Conservation (phyloP, 1,140 invertebrate genomes). For the Chrysopa pallens region DNA sequence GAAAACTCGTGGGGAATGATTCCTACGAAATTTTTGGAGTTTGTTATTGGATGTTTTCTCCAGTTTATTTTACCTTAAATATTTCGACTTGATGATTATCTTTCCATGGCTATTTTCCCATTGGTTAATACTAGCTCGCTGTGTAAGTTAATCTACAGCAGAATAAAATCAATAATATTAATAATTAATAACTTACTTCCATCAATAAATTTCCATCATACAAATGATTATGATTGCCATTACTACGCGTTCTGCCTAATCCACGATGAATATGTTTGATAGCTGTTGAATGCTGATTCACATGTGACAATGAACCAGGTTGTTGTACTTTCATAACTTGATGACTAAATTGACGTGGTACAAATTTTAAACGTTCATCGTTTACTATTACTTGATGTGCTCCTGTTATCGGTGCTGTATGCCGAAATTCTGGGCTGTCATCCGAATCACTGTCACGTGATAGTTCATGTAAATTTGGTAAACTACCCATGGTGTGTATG, state of each 20-base stretch:
- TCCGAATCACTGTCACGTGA: not conserved
- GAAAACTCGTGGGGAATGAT: too few species aligned
- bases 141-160: too few species aligned
- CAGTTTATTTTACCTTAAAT: too few species aligned
- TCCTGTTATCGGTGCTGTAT: not conserved
- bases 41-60: too few species aligned
- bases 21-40: too few species aligned
- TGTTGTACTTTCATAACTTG: too few species aligned
- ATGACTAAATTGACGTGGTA: too few species aligned
- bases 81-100: too few species aligned
- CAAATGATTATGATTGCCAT: not conserved
- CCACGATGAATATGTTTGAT: not conserved
- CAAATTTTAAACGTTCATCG: too few species aligned
- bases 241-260: not conserved
- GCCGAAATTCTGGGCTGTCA: not conserved
- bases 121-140: too few species aligned
- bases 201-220: not conserved
- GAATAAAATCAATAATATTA: too few species aligned
- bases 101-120: too few species aligned
- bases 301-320: not conserved
- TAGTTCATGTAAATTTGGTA: slow-evolving; percentile 41
- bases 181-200: not conserved
- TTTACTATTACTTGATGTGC: not conserved
- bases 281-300: not conserved
- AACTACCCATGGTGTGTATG: slow-evolving; percentile 29